A percentile compares a stretch with the other conserved stretches of the same genome.
These are phyloP conservation scores for Linyphia triangularis DNA, from an alignment of 2,888 invertebrate species.

Conservation along the genomic window DNA sequence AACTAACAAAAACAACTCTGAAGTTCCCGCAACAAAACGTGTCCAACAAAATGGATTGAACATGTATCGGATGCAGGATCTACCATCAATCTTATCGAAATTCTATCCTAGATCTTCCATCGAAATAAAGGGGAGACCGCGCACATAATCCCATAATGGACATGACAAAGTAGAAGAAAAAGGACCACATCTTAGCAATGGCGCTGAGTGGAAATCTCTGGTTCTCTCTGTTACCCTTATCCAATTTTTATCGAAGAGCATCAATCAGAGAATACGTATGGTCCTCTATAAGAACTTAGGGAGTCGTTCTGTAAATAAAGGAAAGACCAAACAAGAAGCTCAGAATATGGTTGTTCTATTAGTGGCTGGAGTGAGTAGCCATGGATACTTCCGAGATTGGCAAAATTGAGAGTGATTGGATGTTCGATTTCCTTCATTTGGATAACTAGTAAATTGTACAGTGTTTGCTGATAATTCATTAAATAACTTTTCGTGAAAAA, in stretches of 20 bases:
- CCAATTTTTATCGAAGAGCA: constrained; percentile 68
- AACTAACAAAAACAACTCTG: neutral
- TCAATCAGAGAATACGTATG: constrained; percentile 58
- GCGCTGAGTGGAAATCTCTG: constrained; percentile 55
- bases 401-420: neutral
- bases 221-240: constrained; percentile 51
- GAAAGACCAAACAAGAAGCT: neutral
- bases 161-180: constrained; percentile 25
- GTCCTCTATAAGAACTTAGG: neutral
- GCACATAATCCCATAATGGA: constrained; percentile 73
- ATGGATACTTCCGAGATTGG: neutral
- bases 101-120: constrained; percentile 11
- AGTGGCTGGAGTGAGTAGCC: neutral
- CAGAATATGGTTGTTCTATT: constrained; percentile 1
- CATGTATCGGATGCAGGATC: neutral
- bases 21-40: neutral
- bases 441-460: too few relatives aligned
- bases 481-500: too few relatives aligned
- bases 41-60: neutral
- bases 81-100: constrained; percentile 31
- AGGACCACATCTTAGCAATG: constrained; percentile 36
- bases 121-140: constrained; percentile 30
- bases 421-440: too few relatives aligned
- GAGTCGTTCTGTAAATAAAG: constrained; percentile 58
- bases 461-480: too few relatives aligned